These are phyloP conservation scores for Palythoa heliodiscus DNA, from an alignment of 92 coral and sea anemone genomes.

Conservation along the genomic window DNA sequence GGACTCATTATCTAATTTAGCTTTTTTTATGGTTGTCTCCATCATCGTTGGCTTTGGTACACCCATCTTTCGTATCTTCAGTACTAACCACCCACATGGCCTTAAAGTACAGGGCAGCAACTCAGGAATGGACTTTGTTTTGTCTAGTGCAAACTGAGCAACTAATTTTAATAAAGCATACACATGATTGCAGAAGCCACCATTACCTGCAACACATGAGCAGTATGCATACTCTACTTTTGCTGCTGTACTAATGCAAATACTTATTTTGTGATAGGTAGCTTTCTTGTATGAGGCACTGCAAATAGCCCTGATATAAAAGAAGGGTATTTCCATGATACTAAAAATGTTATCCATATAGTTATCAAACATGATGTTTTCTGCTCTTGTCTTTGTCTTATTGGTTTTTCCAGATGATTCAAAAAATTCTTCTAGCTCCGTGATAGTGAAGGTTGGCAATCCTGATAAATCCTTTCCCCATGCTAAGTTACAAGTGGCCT, in stretches of 20 bases:
- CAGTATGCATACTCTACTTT: slow-evolving; percentile 56
- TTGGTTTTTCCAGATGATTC: background rate
- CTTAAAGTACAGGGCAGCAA: slow-evolving; percentile 59
- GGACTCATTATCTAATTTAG: too few species aligned
- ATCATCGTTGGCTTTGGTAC: slow-evolving; percentile 48
- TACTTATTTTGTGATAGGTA: slow-evolving; percentile 47
- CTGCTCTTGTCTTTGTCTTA: background rate
- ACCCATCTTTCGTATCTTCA: slow-evolving; percentile 47
- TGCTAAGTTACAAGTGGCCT: background rate
- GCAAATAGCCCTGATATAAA: slow-evolving; percentile 41
- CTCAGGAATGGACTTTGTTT: slow-evolving; percentile 40
- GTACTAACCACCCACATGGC: slow-evolving; percentile 66
- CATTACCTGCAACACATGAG: slow-evolving; percentile 60
- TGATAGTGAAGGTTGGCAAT: background rate
- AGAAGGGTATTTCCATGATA: slow-evolving; percentile 17
- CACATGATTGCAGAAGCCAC: slow-evolving; percentile 63
- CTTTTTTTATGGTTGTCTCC: slow-evolving; percentile 55
- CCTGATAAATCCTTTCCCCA: background rate
- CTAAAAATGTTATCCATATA: slow-evolving; percentile 49
- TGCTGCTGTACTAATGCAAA: slow-evolving; percentile 44
- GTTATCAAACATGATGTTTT: slow-evolving; percentile 28
- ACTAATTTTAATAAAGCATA: slow-evolving; percentile 61
- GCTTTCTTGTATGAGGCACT: slow-evolving; percentile 41
- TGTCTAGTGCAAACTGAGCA: slow-evolving; percentile 59
- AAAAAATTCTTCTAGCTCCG: background rate